A percentile compares a stretch with the other conserved stretches of the same genome.
These are phyloP conservation scores for Leucophenga maculata DNA, from an alignment of 2,888 invertebrate species.

Conservation along the genomic window DNA sequence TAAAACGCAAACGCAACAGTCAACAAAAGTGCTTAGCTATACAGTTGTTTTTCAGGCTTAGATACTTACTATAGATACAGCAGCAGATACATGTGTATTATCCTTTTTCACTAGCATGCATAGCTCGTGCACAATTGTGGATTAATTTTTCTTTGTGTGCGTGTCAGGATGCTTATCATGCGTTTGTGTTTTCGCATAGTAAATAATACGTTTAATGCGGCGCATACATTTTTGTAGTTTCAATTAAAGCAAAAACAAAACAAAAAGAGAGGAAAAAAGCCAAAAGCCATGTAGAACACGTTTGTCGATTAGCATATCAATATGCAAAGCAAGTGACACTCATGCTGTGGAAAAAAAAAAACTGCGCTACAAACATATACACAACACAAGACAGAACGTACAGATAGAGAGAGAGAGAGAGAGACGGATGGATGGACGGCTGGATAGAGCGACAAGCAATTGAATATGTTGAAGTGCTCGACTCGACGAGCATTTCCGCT, in stretches of 20 bases:
- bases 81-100: constrained; percentile 27
- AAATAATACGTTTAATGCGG: constrained; percentile 65
- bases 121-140: background rate
- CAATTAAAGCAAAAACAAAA: constrained; percentile 29
- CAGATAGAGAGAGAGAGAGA: background rate
- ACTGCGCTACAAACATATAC: background rate
- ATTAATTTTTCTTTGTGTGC: background rate
- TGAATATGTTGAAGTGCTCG: constrained; percentile 10
- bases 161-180: too few relatives aligned
- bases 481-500: constrained; percentile 8
- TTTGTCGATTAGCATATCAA: constrained; percentile 67
- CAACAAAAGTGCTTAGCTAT: constrained; percentile 57
- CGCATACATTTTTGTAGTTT: constrained; percentile 37
- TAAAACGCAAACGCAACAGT: constrained; percentile 37
- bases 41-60: constrained; percentile 37
- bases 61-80: too few relatives aligned
- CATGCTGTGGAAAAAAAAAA: constrained; percentile 24
- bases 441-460: constrained; percentile 6
- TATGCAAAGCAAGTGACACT: constrained; percentile 43
- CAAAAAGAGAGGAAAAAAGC: constrained; percentile 5
- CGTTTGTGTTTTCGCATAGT: constrained; percentile 30
- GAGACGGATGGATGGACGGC: constrained; percentile 22
- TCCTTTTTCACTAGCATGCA: background rate
- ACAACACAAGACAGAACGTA: constrained; percentile 11
- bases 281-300: constrained; percentile 45